Base-by-base conservation (phyloP, 2,797 vertebrate species). In the Acanthopagrus latus region DNA sequence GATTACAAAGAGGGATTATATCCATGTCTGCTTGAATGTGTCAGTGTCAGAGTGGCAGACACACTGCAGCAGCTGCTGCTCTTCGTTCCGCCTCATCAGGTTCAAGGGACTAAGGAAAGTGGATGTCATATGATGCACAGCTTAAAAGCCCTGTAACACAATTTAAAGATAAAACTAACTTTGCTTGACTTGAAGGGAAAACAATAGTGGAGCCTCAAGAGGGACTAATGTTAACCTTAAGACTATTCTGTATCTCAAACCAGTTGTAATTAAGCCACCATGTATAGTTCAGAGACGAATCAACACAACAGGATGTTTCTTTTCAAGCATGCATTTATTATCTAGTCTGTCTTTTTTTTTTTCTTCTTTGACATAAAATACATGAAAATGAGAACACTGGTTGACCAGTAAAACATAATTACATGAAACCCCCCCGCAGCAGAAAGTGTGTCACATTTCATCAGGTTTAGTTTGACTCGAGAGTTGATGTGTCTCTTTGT, bases 311-410 rank as follows among this genome's bases (percentile, higher is more conserved):
- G 11, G 7, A 46, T 0, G 10, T 71, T 74, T 73, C 1, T 81
- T 86, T 91, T 84, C 38, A 70, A 89, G 71, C 51, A 87, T 91
- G 81, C 67, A 83, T 91, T 87, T 89, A 91, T 92, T 91, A 64
- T 84, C 68, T 88, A 83, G 33, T 83, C 10, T 3, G 54, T 7
- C 9, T 68, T 16, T 9, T 54, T 48, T 70, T 48, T 70, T 56
- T 74, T 77, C 79, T 70, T 46, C 3, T 71, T 79, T 84, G 85
- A 86, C 55, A 81, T 70, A 71, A 77, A 84, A 81, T 85, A 55
- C 74, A 82, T 87, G 72, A 75, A 90, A 88, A 85, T 74, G 6
- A 66, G 62, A 29, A 25, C 43, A 82, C 64, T 69, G 64, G 64
- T 62, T 71, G 46, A 65, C 65, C 68, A 90, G 74, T 73, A 29